These are phyloP conservation scores for Dolichomitus sp. DNA, from an alignment of 2,888 invertebrate species.

Conservation along the genomic window DNA sequence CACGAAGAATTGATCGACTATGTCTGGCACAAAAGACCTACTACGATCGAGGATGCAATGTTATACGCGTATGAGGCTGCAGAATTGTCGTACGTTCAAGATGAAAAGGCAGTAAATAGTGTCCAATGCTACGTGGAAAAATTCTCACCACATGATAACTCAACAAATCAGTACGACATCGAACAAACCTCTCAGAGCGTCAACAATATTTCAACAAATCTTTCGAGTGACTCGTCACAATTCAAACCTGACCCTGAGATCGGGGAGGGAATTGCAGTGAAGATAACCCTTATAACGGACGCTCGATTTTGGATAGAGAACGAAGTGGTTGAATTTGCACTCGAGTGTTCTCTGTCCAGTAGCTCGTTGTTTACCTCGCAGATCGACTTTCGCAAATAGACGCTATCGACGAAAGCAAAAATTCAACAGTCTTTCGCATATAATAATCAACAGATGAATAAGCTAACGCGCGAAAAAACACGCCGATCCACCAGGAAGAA, in stretches of 20 bases:
- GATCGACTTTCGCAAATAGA: no score
- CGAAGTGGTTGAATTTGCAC: no score
- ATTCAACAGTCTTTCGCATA: neutral
- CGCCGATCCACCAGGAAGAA: neutral
- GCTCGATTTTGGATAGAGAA: no score
- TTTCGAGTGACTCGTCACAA: no score
- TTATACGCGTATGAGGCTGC: no score
- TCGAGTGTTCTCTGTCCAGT: neutral
- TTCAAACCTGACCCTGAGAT: no score
- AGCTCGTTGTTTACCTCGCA: no score
- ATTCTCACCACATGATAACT: no score
- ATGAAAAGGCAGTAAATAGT: neutral
- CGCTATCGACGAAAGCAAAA: neutral
- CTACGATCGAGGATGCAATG: neutral
- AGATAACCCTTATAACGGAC: no score
- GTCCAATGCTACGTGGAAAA: neutral
- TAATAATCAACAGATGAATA: neutral
- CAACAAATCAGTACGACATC: neutral
- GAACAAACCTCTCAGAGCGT: neutral
- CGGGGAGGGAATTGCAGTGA: no score
- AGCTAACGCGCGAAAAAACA: neutral
- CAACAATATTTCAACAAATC: neutral
- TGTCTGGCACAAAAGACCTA: neutral
- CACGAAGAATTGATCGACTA: neutral
- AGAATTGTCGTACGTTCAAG: no score